Evolutionary conservation across 2,888 invertebrate species (phyloP).

Genomic region (Thysanoteuthis rhombus): DNA sequence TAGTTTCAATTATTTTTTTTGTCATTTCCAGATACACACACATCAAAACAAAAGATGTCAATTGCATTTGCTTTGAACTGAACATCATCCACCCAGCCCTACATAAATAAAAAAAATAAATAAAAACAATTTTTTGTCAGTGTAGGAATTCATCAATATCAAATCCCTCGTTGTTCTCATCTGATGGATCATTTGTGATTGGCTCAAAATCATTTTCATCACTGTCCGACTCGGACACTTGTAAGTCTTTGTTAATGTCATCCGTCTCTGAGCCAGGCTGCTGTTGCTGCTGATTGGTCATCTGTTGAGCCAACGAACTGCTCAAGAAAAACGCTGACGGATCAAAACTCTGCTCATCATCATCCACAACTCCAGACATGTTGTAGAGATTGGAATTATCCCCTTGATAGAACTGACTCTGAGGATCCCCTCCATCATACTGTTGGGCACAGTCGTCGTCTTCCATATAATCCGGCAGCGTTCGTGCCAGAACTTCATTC

Average conservation of each 20-base stretch:
- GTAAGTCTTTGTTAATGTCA: constrained; percentile 80
- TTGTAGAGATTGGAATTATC: neutral
- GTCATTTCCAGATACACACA: neutral
- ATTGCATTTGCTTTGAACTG: neutral
- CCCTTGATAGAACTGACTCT: constrained; percentile 14
- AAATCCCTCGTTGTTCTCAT: constrained; percentile 57
- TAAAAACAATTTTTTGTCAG: constrained; percentile 19
- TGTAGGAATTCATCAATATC: constrained; percentile 59
- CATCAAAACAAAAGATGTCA: no score
- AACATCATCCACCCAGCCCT: neutral
- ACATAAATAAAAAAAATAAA: neutral
- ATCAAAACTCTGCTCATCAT: constrained; percentile 60
- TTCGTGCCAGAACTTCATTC: neutral
- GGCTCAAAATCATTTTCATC: constrained; percentile 46
- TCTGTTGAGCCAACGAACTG: constrained; percentile 54
- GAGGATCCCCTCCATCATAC: constrained; percentile 34
- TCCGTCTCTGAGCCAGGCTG: constrained; percentile 61
- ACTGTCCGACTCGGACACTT: constrained; percentile 80
- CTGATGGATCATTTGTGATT: constrained; percentile 39
- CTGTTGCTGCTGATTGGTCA: constrained; percentile 44
- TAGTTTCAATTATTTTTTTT: no score
- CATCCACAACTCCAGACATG: neutral
- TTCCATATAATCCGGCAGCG: neutral
- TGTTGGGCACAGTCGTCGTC: constrained; percentile 25
- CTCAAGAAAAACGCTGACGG: constrained; percentile 61